Evolutionary conservation across 2,113 vertebrate species (phyloP), one percentile per base, ranked within the genome.

Genomic region (Daphoenositta chrysoptera): DNA sequence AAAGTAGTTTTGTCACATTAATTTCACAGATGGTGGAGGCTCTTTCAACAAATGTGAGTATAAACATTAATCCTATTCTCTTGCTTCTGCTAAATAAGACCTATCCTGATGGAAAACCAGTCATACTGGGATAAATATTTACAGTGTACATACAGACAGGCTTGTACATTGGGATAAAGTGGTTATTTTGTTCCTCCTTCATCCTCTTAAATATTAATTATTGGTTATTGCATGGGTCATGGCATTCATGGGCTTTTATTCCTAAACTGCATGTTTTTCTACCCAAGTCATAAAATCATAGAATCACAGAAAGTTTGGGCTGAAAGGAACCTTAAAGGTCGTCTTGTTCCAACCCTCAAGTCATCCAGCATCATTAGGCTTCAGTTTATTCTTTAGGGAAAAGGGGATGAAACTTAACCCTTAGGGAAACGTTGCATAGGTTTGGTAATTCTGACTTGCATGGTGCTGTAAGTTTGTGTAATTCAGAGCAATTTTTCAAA

Each of bases 21-120:
- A 79, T 80, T 89, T 91, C 81, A 69, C 93, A 96, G 93, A 95
- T 95, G 87, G 73, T 57, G n/a, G 76, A 94, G 45, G 22, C 18
- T 92, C 26, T 44, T 82, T 82, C 94, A 60, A 44, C 1, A 15
- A 91, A 87, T 48, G 31, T 28, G 40, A 81, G 27, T 11, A 60
- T 47, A 72, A 94, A 89, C 64, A 87, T 78, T 56, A 84, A 91
- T 78, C n/a, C 53, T 60, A 2, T 75, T 58, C 30, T 71, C 30
- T 63, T 92, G 51, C 33, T 73, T 89, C 72, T 94, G 53, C 69
- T 75, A 82, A 79, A 45, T 48, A 89, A 89, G 50, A 79, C 15
- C 35, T 63, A 19, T 37, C 54, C 27, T 89, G 70, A 61, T 57
- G 45, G n/a, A 82, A 90, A 94, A 3, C 15, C 45, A 35, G 33